A percentile compares a stretch with the other conserved stretches of the same genome.
Evolutionary conservation across 2,888 invertebrate genomes (phyloP).

Genomic region (Drosophila bunnanda): DNA sequence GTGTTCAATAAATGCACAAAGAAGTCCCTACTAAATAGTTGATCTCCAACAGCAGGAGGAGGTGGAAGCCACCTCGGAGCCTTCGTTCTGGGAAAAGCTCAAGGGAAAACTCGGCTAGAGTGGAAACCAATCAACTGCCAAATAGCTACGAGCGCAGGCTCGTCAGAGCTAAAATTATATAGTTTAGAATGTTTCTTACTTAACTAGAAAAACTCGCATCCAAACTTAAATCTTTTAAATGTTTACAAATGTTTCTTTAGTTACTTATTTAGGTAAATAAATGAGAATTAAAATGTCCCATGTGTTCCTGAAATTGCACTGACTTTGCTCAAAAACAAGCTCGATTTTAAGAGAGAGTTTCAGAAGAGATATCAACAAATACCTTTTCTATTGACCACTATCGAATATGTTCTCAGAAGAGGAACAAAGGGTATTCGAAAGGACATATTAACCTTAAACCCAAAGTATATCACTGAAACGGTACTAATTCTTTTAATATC

Average conservation of each 20-base stretch:
- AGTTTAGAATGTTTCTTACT: conserved; percentile 7
- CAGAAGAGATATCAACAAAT: neutral
- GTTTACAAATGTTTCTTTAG: neutral
- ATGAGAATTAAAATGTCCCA: neutral
- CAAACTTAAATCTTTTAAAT: conserved; percentile 4
- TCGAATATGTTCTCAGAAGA: neutral
- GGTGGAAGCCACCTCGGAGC: conserved; percentile 64
- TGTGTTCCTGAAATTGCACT: neutral
- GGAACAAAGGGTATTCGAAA: neutral
- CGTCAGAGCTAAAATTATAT: conserved; percentile 2
- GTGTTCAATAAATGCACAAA: neutral
- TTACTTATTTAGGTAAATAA: conserved; percentile 5
- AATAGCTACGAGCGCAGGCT: conserved; percentile 1
- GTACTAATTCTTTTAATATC: neutral
- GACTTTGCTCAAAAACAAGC: neutral
- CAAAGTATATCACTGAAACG: neutral
- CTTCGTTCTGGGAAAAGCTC: conserved; percentile 72
- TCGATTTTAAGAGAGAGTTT: too few species aligned
- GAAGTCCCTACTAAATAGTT: neutral
- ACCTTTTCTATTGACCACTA: neutral
- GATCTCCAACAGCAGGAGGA: conserved; percentile 55
- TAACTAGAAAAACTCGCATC: conserved; percentile 9
- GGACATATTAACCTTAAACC: neutral
- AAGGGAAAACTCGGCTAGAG: conserved; percentile 68
- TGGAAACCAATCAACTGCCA: conserved; percentile 57